Conservation (phyloP, 2,113 vertebrate genomes). For the Rhineura floridana region DNA sequence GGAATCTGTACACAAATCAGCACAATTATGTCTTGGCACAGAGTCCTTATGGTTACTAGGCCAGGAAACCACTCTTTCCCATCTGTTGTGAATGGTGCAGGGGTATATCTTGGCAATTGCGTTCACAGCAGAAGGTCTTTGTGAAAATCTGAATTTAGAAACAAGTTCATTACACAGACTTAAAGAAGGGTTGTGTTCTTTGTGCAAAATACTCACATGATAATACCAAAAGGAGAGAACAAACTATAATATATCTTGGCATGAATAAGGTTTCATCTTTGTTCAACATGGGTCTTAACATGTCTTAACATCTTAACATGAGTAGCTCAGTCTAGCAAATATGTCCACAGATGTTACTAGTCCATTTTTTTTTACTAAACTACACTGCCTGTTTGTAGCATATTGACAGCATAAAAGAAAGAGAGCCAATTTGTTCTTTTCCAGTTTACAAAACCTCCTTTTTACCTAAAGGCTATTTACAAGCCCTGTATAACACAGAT, state of each 20-base stretch:
- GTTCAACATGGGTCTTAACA: neutral
- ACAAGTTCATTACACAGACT: neutral
- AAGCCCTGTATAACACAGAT: neutral
- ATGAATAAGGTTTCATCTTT: neutral
- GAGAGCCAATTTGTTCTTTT: neutral
- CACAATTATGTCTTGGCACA: neutral
- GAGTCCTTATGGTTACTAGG: neutral
- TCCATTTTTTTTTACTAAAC: neutral
- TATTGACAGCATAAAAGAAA: neutral
- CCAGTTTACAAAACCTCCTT: neutral
- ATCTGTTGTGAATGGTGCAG: constrained; percentile 14
- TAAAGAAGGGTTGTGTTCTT: constrained; percentile 6
- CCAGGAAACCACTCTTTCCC: constrained; percentile 2
- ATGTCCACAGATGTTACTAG: neutral
- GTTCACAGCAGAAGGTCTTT: constrained; percentile 21
- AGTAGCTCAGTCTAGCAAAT: neutral
- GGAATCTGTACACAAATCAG: neutral
- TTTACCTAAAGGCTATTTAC: neutral
- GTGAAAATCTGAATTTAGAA: neutral
- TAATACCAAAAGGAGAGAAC: neutral
- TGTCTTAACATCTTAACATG: neutral
- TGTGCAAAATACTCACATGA: neutral
- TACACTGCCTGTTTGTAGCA: neutral
- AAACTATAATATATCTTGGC: neutral
- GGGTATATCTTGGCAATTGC: neutral